phyloP scores from a whole-genome alignment of 2,888 invertebrate genomes.

The Pseudococcus jackbeardsleyi region DNA sequence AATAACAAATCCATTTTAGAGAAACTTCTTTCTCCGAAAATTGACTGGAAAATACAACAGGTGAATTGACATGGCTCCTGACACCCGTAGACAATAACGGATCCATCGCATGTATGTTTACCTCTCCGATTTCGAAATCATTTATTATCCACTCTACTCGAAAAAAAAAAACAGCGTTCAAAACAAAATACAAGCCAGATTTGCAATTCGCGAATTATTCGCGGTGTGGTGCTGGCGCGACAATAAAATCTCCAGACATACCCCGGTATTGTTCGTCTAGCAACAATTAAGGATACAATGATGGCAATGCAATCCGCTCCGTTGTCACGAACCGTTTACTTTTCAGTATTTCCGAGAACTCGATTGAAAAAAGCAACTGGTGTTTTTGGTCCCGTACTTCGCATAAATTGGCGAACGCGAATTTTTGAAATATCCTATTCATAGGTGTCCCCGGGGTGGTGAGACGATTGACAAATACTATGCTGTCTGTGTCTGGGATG shows the following conservation, averaged over 20 bases:
- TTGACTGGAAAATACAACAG: too few relatives aligned
- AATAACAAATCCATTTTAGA: too few relatives aligned
- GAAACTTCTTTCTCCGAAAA: too few relatives aligned
- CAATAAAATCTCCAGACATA: background rate
- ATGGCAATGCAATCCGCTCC: background rate
- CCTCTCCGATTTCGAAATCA: too few relatives aligned
- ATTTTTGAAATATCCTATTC: conserved; percentile 7
- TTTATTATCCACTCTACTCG: background rate
- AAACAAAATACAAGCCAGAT: background rate
- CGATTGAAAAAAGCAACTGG: conserved; percentile 12
- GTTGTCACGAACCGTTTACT: background rate
- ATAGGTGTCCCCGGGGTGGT: background rate
- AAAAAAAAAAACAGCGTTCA: background rate
- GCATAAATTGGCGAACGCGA: conserved; percentile 1
- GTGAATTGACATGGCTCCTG: too few relatives aligned
- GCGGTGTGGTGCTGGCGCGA: background rate
- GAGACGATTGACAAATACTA: conserved; percentile 38
- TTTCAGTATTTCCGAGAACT: background rate
- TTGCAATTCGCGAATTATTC: background rate
- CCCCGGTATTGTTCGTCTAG: background rate
- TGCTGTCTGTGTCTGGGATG: background rate
- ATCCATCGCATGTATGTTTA: too few relatives aligned
- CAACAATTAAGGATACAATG: conserved; percentile 2
- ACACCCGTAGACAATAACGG: too few relatives aligned
- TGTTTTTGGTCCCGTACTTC: background rate